Percentiles rank a stretch among this genome's conserved stretches.
phyloP scores from a whole-genome alignment of 2,797 vertebrate genomes.

The Typhlichthys eigenmanni region DNA sequence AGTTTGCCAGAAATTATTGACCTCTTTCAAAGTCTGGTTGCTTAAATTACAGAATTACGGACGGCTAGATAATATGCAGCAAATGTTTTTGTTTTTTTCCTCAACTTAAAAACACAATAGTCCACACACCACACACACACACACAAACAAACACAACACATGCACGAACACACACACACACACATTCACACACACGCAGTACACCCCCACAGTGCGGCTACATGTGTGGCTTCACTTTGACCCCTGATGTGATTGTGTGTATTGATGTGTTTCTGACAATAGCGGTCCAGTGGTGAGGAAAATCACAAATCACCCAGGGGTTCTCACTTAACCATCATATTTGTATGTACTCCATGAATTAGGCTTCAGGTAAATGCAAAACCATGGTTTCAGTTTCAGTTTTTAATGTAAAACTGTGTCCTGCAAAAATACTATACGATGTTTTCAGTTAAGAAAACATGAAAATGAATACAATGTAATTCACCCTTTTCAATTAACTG shows the following conservation, averaged over 20 bases:
- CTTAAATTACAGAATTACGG: too few species aligned
- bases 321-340: conserved; percentile 32
- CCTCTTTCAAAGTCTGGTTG: not conserved
- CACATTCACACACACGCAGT: too few species aligned
- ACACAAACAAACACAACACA: too few species aligned
- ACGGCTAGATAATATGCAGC: too few species aligned
- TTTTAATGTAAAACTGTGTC: not conserved
- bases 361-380: not conserved
- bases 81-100: conserved; percentile 15
- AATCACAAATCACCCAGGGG: conserved; percentile 56
- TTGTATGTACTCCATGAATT: conserved; percentile 6
- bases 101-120: conserved; percentile 24
- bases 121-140: too few species aligned
- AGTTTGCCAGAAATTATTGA: not conserved
- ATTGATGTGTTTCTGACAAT: conserved; percentile 55
- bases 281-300: conserved; percentile 31
- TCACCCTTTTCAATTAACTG: too few species aligned
- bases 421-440: too few species aligned
- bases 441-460: too few species aligned
- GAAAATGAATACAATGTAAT: too few species aligned
- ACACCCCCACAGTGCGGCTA: not conserved
- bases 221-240: conserved; percentile 28
- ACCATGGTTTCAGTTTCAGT: not conserved
- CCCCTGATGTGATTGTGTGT: conserved; percentile 16
- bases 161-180: too few species aligned